These are phyloP conservation scores for Spisula solida DNA, from an alignment of 2,888 invertebrate species.

Conservation along the genomic window DNA sequence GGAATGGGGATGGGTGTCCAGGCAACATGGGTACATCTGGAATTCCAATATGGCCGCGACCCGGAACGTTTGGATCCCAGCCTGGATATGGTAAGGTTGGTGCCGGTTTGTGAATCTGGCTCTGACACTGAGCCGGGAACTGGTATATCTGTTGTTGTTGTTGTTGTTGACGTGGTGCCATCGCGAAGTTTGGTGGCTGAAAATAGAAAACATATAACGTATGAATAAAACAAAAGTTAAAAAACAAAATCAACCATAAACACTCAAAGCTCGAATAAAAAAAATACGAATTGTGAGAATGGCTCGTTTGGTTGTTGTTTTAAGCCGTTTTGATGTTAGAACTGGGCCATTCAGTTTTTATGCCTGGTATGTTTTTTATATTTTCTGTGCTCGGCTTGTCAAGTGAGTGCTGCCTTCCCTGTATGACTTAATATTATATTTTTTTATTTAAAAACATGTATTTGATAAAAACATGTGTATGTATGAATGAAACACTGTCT, in stretches of 20 bases:
- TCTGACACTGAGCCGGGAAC: slow-evolving; percentile 48
- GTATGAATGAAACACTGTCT: too few relatives aligned
- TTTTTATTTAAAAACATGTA: too few relatives aligned
- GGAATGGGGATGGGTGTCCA: slow-evolving; percentile 44
- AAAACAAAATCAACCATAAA: background rate
- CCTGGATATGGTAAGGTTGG: slow-evolving; percentile 64
- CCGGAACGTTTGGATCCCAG: slow-evolving; percentile 61
- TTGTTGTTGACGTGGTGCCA: slow-evolving; percentile 22
- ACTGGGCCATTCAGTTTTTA: too few relatives aligned
- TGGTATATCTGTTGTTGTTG: slow-evolving; percentile 41
- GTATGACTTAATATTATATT: too few relatives aligned
- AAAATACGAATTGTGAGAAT: too few relatives aligned
- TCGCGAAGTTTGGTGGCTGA: slow-evolving; percentile 47
- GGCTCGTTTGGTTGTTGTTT: too few relatives aligned
- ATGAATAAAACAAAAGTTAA: background rate
- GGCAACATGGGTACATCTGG: slow-evolving; percentile 49
- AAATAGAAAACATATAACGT: slow-evolving; percentile 1
- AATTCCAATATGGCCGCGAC: slow-evolving; percentile 44
- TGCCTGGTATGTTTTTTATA: too few relatives aligned
- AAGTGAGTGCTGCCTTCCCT: too few relatives aligned
- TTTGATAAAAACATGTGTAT: too few relatives aligned
- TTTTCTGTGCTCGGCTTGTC: too few relatives aligned
- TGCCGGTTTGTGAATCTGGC: slow-evolving; percentile 66
- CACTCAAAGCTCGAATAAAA: too few relatives aligned
- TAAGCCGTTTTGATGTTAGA: too few relatives aligned